Base-by-base conservation (phyloP, 2,888 invertebrate species). In the Microplitis manilae region DNA sequence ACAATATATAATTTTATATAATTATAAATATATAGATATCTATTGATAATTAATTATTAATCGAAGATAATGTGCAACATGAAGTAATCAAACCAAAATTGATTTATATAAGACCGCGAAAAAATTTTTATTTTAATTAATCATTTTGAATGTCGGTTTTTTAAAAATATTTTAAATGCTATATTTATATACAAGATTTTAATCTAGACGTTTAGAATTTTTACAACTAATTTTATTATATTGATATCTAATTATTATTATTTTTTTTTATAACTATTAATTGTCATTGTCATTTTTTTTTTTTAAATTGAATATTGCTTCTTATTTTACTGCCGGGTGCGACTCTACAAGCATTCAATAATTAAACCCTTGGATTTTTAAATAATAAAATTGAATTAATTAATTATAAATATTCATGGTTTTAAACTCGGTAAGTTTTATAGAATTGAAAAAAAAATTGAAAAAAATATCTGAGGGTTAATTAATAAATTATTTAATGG, bases 61-160 rank as follows among this genome's bases (percentile, higher is more conserved):
- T 50, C 8, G 13, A 50, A 50, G 50, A 50, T 50, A 50, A 50
- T 50, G 50, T 50, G 50, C 50, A 50, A 50, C 50, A 50, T 13
- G 50, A 50, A 50, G 50, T 50, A 50, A 50, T 50, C 50, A 50
- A 50, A 50, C 50, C 50, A 50, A 50, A 50, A 50, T 50, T 50
- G 50, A 50, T 50, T 50, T 50, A 50, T 50, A 50, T 50, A 50
- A 50, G 13, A 5, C 13, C 50, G 9, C 50, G 9, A 50, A 50
- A 8, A 5, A 50, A 13, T 50, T 13, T 50, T 1, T 13, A 50
- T 50, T 50, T 50, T 50, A 50, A 50, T 41, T 41, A 7, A 41
- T 50, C 5, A 50, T 50, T 50, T 8, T 50, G 0, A 50, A 1
- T 50, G 30, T 2, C 30, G 30, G 30, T 50, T 50, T 50, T 50